Conservation (phyloP, 2,888 invertebrate species). For the Pachliopta kotzebuea region DNA sequence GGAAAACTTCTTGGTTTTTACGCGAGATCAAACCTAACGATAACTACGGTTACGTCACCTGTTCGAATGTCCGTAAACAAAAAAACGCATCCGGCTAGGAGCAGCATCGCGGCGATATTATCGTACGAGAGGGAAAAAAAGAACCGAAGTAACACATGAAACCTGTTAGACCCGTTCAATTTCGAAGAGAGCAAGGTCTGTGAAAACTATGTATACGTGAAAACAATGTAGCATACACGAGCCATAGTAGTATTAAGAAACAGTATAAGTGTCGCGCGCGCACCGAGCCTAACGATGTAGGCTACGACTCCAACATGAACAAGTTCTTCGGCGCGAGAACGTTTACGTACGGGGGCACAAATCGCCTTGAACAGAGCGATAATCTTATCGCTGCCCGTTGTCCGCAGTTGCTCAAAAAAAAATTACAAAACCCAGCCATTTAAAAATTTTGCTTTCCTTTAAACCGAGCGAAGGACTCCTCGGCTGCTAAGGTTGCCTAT, state of each 20-base stretch:
- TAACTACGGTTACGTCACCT: constrained; percentile 64
- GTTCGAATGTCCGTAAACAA: constrained; percentile 49
- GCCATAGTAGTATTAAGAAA: constrained; percentile 50
- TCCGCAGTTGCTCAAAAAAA: constrained; percentile 45
- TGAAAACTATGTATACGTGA: constrained; percentile 48
- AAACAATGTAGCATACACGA: constrained; percentile 55
- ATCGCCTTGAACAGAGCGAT: constrained; percentile 52
- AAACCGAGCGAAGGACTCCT: constrained; percentile 74
- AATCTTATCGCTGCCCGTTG: constrained; percentile 47
- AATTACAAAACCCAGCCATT: constrained; percentile 63
- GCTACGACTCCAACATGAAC: constrained; percentile 44
- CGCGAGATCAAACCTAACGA: constrained; percentile 42
- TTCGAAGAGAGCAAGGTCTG: constrained; percentile 48
- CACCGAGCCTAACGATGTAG: constrained; percentile 56
- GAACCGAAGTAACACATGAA: constrained; percentile 38
- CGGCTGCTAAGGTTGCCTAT: constrained; percentile 78
- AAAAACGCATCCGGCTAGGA: constrained; percentile 68
- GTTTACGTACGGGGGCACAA: constrained; percentile 28
- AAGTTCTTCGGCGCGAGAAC: constrained; percentile 29
- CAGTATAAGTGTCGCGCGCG: constrained; percentile 50
- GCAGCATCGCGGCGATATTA: constrained; percentile 49
- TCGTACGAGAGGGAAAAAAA: constrained; percentile 46
- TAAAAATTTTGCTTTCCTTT: constrained; percentile 74
- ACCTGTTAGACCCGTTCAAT: constrained; percentile 40
- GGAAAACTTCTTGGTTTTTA: constrained; percentile 21